Conservation (phyloP, 2,797 vertebrate genomes). For the Xiphophorus birchmanni region DNA sequence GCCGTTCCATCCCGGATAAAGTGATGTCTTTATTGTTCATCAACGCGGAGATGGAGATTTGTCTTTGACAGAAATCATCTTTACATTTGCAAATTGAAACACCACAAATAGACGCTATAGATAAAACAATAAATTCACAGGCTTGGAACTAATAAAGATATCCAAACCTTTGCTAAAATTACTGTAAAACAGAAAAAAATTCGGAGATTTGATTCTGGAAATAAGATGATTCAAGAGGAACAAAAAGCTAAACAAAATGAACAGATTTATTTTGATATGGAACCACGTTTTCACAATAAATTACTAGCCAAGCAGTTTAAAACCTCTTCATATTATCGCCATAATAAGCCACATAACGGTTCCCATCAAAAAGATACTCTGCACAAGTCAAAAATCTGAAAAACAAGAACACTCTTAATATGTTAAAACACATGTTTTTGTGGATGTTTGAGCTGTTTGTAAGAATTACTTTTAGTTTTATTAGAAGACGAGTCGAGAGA, state of each 20-base stretch:
- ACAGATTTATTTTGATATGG: not conserved
- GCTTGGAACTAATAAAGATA: not conserved
- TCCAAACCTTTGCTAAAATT: not conserved
- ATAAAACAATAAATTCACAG: not conserved
- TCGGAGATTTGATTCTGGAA: not conserved
- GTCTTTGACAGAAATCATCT: not conserved
- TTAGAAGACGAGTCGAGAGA: not conserved
- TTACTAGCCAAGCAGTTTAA: not conserved
- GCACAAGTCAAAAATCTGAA: not conserved
- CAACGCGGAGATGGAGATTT: not conserved
- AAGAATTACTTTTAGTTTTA: not conserved
- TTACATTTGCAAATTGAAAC: not conserved
- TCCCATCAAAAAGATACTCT: not conserved
- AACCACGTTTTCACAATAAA: not conserved
- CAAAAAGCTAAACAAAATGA: not conserved
- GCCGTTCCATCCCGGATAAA: not conserved
- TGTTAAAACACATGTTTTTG: not conserved
- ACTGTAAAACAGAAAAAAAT: not conserved
- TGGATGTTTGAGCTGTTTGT: not conserved
- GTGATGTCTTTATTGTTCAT: not conserved
- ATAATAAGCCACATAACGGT: not conserved
- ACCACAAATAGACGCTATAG: not conserved
- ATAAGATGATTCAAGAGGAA: not conserved
- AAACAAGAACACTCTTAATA: not conserved
- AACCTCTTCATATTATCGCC: not conserved